phyloP scores from a whole-genome alignment of 2,797 vertebrate genomes.

The Fistularia tabacaria region DNA sequence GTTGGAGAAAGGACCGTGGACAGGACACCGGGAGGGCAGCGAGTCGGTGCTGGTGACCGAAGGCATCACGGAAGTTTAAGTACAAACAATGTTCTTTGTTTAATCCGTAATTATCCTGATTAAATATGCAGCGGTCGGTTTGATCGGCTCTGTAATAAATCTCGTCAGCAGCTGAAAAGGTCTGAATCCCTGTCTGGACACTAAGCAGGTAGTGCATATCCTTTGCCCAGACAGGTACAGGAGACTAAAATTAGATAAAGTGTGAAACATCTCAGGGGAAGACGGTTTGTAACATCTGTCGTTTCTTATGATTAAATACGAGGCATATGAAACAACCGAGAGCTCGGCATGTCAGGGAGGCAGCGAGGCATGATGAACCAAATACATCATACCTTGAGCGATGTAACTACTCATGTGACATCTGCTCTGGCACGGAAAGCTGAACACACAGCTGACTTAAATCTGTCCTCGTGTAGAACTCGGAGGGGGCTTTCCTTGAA shows the following conservation, averaged over 20 bases:
- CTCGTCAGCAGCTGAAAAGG: too few relatives aligned
- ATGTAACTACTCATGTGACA: conserved; percentile 57
- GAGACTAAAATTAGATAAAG: conserved; percentile 41
- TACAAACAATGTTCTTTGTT: too few relatives aligned
- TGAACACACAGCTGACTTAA: conserved; percentile 31
- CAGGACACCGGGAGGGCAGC: not conserved
- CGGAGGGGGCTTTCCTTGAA: not conserved
- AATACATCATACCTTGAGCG: conserved; percentile 61
- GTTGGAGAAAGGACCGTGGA: not conserved
- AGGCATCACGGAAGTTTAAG: too few relatives aligned
- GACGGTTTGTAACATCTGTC: conserved; percentile 49
- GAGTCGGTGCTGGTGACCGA: too few relatives aligned
- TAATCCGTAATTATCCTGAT: too few relatives aligned
- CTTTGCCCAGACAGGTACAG: conserved; percentile 23
- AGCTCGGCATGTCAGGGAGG: conserved; percentile 50
- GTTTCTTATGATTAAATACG: conserved; percentile 50
- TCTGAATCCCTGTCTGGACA: conserved; percentile 5
- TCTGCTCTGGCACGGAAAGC: conserved; percentile 41
- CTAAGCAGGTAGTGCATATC: conserved; percentile 3
- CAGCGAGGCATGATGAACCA: conserved; percentile 55
- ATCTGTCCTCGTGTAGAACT: conserved; percentile 8
- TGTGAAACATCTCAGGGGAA: conserved; percentile 49
- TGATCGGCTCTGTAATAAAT: too few relatives aligned
- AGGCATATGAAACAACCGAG: conserved; percentile 52
- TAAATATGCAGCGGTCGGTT: too few relatives aligned